Conservation (phyloP, 1,140 invertebrate species). For the Idris sp. region DNA sequence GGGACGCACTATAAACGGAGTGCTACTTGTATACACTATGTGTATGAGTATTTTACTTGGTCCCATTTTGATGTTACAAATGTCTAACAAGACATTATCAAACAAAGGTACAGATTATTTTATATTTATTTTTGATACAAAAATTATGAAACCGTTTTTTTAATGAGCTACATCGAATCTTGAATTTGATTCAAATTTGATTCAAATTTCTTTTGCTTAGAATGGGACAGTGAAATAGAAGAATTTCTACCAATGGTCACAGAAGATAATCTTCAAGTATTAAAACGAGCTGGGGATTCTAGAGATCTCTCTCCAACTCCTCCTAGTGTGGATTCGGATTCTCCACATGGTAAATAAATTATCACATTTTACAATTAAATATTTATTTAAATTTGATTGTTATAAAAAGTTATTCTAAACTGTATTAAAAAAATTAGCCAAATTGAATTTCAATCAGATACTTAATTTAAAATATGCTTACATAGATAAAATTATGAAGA, state of each 20-base stretch:
- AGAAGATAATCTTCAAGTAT: conserved; percentile 74
- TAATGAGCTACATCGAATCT: too few species aligned
- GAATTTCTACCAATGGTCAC: conserved; percentile 76
- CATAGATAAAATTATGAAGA: too few species aligned
- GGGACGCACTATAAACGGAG: conserved; percentile 65
- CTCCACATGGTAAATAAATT: conserved; percentile 64
- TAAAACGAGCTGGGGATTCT: conserved; percentile 72
- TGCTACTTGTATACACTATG: conserved; percentile 67
- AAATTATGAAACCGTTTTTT: too few species aligned
- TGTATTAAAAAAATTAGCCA: too few species aligned
- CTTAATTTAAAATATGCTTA: too few species aligned
- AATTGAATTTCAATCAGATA: too few species aligned
- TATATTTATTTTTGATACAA: too few species aligned
- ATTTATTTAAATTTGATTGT: conserved; percentile 8
- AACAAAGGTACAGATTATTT: conserved; percentile 55
- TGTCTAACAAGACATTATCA: conserved; percentile 62
- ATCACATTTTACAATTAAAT: not conserved
- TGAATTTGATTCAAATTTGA: too few species aligned
- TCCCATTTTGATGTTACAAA: conserved; percentile 65
- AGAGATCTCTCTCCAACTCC: conserved; percentile 74
- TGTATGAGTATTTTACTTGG: conserved; percentile 71
- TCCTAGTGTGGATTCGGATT: conserved; percentile 63
- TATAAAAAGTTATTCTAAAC: too few species aligned
- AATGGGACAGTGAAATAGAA: conserved; percentile 76
- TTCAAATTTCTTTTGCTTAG: conserved; percentile 63